Evolutionary conservation across 2,113 vertebrate genomes (phyloP).

Genomic region (Lagopus muta): DNA sequence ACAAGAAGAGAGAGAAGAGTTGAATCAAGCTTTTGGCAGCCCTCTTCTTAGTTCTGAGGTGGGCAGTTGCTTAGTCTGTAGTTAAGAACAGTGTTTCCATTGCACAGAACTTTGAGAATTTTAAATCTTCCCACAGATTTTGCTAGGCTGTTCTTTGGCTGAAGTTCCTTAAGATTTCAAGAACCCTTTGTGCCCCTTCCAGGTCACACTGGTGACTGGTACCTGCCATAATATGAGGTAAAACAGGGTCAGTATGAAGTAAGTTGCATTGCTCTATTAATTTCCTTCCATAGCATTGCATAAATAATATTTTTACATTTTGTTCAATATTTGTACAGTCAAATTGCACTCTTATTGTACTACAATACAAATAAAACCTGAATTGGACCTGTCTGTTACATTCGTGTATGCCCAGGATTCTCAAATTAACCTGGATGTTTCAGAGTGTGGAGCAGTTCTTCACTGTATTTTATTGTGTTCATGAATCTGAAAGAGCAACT

Average conservation of each 20-base stretch:
- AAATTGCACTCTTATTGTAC: constrained; percentile 76
- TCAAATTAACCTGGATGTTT: not conserved
- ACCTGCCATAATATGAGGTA: constrained; percentile 61
- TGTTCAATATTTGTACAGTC: constrained; percentile 78
- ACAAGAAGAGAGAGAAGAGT: constrained; percentile 21
- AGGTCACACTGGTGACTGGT: constrained; percentile 36
- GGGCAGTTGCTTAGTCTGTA: constrained; percentile 38
- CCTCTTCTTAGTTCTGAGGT: not conserved
- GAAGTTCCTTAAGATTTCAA: constrained; percentile 39
- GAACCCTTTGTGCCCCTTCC: constrained; percentile 11
- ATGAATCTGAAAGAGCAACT: not conserved
- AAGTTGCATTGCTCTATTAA: constrained; percentile 55
- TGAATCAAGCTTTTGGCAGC: constrained; percentile 34
- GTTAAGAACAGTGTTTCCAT: constrained; percentile 40
- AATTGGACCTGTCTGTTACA: constrained; percentile 67
- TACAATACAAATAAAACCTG: constrained; percentile 78
- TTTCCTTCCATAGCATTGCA: constrained; percentile 72
- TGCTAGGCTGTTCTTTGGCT: constrained; percentile 31
- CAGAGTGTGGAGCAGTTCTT: not conserved
- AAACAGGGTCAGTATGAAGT: constrained; percentile 71
- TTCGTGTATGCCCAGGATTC: constrained; percentile 45
- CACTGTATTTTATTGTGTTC: not conserved
- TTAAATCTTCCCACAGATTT: constrained; percentile 32
- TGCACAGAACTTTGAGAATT: constrained; percentile 40
- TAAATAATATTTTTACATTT: constrained; percentile 75